Base-by-base conservation (phyloP, 2,797 vertebrate genomes). In the Glyptemys insculpta region DNA sequence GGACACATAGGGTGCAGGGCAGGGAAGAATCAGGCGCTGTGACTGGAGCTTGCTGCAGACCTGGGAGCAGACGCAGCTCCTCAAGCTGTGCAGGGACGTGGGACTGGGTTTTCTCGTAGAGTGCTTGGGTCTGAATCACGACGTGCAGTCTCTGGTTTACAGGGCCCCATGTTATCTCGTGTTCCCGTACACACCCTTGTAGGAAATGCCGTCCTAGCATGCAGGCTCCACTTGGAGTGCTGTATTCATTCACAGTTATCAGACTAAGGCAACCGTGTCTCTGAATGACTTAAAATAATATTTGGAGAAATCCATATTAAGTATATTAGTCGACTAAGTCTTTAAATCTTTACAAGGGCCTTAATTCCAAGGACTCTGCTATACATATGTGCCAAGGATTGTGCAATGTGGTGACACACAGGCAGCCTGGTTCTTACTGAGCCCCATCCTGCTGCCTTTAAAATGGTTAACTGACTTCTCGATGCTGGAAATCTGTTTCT, bases 271-370 rank as follows among this genome's bases (percentile, higher is more conserved):
- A 94, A 91, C 78, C 1, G 83, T 87, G 93, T 90, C 94, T 96
- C 93, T 96, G 68, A 97, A 93, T 94, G 94, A 57, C 96, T 96
- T 95, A 96, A 91, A 94, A 95, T 95, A 95, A 96, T 95, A 97
- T 96, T 96, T 95, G 92, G 93, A 91, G 91, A 94, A 94, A 94
- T 93, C 89, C 79, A 87, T 90, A 94, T 90, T 95, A 96, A 97
- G 86, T 94, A 88, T 65, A 91, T 94, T 92, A 94, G 93, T 49
- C 85, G 85, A 83, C 91, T 95, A 97, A 97, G 92, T 89, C 93
- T 94, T 92, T 96, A 97, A 97, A 94, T 92, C 93, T 95, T 95
- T 93, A 96, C 92, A 90, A 95, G 93, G 88, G 91, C 93, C 85
- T 91, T 94, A 88, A 95, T 97, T 97, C 96, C 89, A 91, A 90